phyloP scores from a whole-genome alignment of 2,888 invertebrate genomes.

The Xestia c-nigrum region DNA sequence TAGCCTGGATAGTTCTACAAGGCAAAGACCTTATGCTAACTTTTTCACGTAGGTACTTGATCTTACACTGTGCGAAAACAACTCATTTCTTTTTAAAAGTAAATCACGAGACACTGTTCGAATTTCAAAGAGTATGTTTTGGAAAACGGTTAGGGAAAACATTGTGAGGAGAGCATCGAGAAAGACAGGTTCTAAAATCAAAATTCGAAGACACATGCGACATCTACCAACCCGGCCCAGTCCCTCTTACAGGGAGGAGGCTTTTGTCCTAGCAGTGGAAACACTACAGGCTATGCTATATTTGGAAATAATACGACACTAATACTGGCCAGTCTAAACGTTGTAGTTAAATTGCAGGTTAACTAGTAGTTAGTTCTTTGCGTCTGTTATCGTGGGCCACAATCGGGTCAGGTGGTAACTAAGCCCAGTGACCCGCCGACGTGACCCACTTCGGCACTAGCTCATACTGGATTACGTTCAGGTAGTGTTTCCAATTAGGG shows the following conservation, averaged over 20 bases:
- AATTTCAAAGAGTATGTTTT: neutral
- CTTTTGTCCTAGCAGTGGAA: neutral
- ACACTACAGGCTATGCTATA: neutral
- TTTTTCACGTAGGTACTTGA: neutral
- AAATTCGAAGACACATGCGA: neutral
- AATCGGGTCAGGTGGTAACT: constrained; percentile 47
- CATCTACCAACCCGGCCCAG: neutral
- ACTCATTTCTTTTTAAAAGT: neutral
- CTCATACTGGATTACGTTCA: constrained; percentile 29
- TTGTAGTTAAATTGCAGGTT: neutral
- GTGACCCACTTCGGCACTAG: constrained; percentile 41
- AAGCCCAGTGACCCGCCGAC: constrained; percentile 35
- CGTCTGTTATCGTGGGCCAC: constrained; percentile 36
- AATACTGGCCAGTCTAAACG: neutral
- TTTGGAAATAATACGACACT: neutral
- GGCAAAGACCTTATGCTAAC: neutral
- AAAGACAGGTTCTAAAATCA: neutral
- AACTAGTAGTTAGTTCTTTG: constrained; percentile 33
- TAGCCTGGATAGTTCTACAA: neutral
- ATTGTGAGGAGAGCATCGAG: no score
- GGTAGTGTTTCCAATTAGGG: constrained; percentile 24
- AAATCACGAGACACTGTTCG: neutral
- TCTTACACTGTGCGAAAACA: no score
- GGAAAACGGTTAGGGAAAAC: no score
- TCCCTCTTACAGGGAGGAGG: neutral